Base-by-base conservation (phyloP, 37 sponge, comb jelly and placozoan genomes). In the Mnemiopsis leidyi region DNA sequence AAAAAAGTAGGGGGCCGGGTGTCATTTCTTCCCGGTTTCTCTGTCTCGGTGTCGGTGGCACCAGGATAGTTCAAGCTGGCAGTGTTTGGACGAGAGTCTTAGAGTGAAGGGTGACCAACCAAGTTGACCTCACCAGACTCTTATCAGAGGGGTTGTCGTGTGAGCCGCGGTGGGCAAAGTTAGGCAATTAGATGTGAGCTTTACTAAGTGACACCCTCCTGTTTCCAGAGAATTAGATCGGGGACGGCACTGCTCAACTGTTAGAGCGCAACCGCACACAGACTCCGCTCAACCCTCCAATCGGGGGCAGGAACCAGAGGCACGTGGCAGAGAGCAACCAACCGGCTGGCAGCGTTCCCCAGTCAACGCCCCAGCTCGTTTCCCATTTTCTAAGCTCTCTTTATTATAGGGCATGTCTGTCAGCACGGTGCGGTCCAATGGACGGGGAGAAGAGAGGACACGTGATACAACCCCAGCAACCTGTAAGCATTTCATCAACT, bases 351-450 rank as follows among this genome's bases (percentile, higher is more conserved):
- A 28, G 73, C 28, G 73, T 69, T 69, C 73, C 73, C 29, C 73
- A 69, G 73, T 69, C 73, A 69, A 69, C 73, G 73, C 73, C 73
- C 73, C 73, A 69, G 73, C 73, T 69, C 73, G 73, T 69, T 69
- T 69, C 73, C 73, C 73, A 69, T 69, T 69, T 69, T 69, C 73
- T 69, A 69, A 69, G 73, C 73, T 69, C 73, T 69, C 73, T 69
- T 69, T 69, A 69, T 69, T 69, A 69, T 69, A 69, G 73, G 73
- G 73, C 73, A 69, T 69, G 73, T 69, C 73, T 69, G 73, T 69
- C 73, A 69, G 29, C 73, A 69, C 73, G 73, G 73, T 69, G 29
- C 24, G 28, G 29, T 69, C 73, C 73, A 69, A 69, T 69, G 73
- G 29, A 25, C 28, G 73, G 29, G 73, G 73, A 21, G 28, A 25